Base-by-base conservation (phyloP, 2,797 vertebrate species). In the Euthynnus affinis region DNA sequence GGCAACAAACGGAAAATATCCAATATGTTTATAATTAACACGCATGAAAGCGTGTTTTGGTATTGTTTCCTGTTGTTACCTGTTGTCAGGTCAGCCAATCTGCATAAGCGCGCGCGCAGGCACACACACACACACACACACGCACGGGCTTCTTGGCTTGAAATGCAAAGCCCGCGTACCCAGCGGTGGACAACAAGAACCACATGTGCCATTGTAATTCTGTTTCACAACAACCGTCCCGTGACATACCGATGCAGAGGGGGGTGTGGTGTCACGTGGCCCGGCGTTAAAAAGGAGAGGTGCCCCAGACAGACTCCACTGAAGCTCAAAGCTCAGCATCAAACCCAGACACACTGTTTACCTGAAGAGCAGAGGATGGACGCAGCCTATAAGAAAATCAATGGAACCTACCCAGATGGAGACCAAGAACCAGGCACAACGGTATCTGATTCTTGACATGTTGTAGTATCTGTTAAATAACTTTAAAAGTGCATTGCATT, bases 311-410 rank as follows among this genome's bases (percentile, higher is more conserved):
- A 58, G 60, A 78, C 32, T 67, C 42, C 7, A 42, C 62, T 34
- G 23, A 37, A 81, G 49, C 55, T 25, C 60, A 15, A 15, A 14
- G 67, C 10, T 46, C 61, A 60, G 65, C 84, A 67, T 80, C 87
- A 67, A 49, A 65, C 25, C 34, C 52, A 56, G 63, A 53, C 62
- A 51, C 32, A 42, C n/a, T 10, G 20, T 29, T 49, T 44, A 86
- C 89, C 86, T 71, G 84, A 67, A 80, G 53, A 58, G 40, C 37
- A 22, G 25, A 94, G 69, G 84, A 96, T 96, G 95, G 95, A 96
- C 82, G 89, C 93, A 20, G 89, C 77, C 0, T 87, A 92, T 77
- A 94, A 85, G 64, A 90, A 3, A 32, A 71, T 86, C 22, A 95
- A 95, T 70, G 93, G 93, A 57, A 74, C 79, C 42, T 40, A 80